Percentiles rank a stretch among this genome's conserved stretches.
Evolutionary conservation across 2,888 invertebrate species (phyloP).

Genomic region (Diadegma fenestrale): DNA sequence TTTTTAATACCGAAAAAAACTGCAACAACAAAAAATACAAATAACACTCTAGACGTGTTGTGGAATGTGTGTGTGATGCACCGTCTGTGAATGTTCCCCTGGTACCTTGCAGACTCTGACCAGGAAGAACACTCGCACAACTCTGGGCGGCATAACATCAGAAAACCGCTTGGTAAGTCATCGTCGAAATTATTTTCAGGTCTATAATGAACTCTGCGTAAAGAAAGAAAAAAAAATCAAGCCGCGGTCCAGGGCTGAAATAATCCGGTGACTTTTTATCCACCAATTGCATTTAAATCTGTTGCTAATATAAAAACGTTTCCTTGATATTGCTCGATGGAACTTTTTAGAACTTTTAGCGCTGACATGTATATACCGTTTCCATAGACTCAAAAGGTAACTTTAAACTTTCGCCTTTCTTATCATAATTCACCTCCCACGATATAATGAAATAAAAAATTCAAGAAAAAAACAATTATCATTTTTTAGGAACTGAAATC

Average conservation of each 20-base stretch:
- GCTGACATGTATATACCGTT: conserved; percentile 50
- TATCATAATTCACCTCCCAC: conserved; percentile 17
- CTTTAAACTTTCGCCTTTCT: conserved; percentile 40
- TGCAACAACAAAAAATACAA: conserved; percentile 68
- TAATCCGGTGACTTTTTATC: conserved; percentile 28
- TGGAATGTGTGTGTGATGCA: conserved; percentile 84
- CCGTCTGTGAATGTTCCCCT: conserved; percentile 83
- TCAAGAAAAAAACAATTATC: background rate
- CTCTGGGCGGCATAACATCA: conserved; percentile 85
- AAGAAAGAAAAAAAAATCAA: conserved; percentile 18
- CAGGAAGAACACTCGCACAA: conserved; percentile 84
- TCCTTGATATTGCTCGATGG: conserved; percentile 37
- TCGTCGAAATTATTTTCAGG: conserved; percentile 61
- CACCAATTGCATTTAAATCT: conserved; percentile 39
- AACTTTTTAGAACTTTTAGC: conserved; percentile 46
- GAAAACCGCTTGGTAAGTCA: conserved; percentile 87
- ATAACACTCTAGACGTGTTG: conserved; percentile 83
- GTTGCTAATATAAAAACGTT: conserved; percentile 4
- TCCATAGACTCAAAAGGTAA: conserved; percentile 66
- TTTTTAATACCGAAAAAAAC: conserved; percentile 60
- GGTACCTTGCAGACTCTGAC: conserved; percentile 85
- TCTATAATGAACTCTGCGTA: conserved; percentile 29
- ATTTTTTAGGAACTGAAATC: background rate
- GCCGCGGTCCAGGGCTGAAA: conserved; percentile 13
- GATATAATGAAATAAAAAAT: conserved; percentile 8